Conservation (phyloP, 2,113 vertebrate genomes). For the Anser brachyrhynchus region DNA sequence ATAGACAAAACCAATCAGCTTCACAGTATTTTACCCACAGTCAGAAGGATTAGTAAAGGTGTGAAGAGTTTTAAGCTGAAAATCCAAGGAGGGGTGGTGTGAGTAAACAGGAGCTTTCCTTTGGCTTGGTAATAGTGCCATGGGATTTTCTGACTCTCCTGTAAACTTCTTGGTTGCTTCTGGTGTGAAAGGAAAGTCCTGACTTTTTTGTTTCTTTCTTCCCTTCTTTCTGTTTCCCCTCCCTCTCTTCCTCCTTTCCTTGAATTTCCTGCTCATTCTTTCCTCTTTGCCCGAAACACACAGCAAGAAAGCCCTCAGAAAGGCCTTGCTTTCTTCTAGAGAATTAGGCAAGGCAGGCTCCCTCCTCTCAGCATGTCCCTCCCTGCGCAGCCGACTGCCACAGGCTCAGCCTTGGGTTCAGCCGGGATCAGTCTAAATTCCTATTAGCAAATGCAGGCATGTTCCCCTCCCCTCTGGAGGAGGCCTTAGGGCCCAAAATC, state of each 20-base stretch:
- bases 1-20: background rate
- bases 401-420: background rate
- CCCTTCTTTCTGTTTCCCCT: background rate
- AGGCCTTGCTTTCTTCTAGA: background rate
- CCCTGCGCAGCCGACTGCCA: background rate
- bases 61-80: background rate
- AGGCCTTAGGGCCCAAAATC: background rate
- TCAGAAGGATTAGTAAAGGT: background rate
- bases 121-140: background rate
- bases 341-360: background rate
- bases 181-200: background rate
- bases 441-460: background rate
- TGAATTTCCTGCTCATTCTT: background rate
- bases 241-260: no score
- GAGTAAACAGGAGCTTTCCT: background rate
- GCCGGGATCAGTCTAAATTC: background rate
- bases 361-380: background rate
- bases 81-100: background rate
- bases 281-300: background rate
- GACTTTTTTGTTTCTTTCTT: background rate
- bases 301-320: background rate
- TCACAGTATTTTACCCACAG: background rate
- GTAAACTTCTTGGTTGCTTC: background rate
- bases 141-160: background rate
- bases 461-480: fast-evolving